Base-by-base conservation (phyloP, 2,797 vertebrate species). In the Etheostoma nigrum region DNA sequence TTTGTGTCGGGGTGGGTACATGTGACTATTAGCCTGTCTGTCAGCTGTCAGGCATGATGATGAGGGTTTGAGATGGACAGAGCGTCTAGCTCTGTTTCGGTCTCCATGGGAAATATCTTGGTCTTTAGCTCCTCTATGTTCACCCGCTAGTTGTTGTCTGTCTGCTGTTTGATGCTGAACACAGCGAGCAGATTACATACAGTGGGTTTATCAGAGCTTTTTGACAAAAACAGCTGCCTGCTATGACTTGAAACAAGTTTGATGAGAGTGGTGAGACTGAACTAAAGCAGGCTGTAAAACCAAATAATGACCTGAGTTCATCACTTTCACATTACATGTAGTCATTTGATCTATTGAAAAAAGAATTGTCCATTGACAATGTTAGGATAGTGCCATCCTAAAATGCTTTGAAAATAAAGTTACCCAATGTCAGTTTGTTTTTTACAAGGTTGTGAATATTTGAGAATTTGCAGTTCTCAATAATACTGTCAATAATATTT, bases 401-500 rank as follows among this genome's bases (percentile, higher is more conserved):
- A 23, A 65, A 23, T 40, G 0, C 10, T 7, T 44, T 18, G n/a
- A 49, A 73, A 49, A 59, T 36, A 68, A 61, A 61, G 8, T 42
- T 42, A 30, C 6, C 27, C 27, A 27, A 27, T 72, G 21, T 67
- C 27, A 47, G 12, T 52, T 68, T 5, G 6, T 44, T 15, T 27
- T 4, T 53, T 8, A 3, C 15, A 74, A 61, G 10, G 25, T 4
- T 74, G 13, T 49, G 10, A 40, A 63, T 9, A 71, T 51, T 7
- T 58, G 21, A 36, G 16, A 16, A n/a, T 61, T 19, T 57, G 6
- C 21, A 71, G 40, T 48, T 62, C 9, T 61, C 63, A 16, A 73
- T 58, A 44, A 52, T 4, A 18, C 66, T 68, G 45, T 81, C 57
- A 54, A 71, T 67, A 58, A 48, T 15, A 23, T 48, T 64, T 64